Evolutionary conservation across 1,140 invertebrate species (phyloP).

Genomic region (Drosophila nebulosa): DNA sequence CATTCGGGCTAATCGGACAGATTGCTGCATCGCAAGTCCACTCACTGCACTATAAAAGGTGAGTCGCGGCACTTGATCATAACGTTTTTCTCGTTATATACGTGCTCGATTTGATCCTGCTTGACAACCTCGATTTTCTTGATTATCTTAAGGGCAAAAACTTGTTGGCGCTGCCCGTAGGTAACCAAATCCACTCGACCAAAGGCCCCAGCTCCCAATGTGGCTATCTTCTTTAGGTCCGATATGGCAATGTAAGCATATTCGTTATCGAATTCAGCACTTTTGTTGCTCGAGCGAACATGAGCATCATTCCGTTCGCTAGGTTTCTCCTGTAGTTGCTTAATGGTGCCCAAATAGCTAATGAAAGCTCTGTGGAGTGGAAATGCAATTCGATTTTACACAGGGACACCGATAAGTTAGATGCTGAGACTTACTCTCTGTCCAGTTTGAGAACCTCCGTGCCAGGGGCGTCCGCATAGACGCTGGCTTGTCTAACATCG

Average conservation of each 20-base stretch:
- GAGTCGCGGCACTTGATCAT: constrained; percentile 89
- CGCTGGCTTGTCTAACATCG: constrained; percentile 92
- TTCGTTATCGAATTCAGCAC: constrained; percentile 82
- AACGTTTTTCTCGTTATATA: constrained; percentile 95
- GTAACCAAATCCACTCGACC: constrained; percentile 93
- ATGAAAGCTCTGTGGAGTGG: constrained; percentile 81
- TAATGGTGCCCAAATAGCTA: constrained; percentile 82
- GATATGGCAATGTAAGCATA: constrained; percentile 87
- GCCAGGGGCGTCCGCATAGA: constrained; percentile 91
- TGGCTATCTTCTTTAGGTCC: constrained; percentile 91
- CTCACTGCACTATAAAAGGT: constrained; percentile 91
- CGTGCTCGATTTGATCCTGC: constrained; percentile 95
- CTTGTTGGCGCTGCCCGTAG: constrained; percentile 84
- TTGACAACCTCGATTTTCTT: constrained; percentile 96
- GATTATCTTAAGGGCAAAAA: constrained; percentile 94
- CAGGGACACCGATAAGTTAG: neutral
- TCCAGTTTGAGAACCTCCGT: constrained; percentile 95
- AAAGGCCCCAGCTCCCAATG: constrained; percentile 95
- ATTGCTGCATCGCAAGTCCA: neutral
- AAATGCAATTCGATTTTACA: neutral
- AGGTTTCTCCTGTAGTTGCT: constrained; percentile 65
- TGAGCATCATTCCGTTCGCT: constrained; percentile 21
- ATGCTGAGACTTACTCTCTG: constrained; percentile 84
- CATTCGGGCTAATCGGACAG: neutral
- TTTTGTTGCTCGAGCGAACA: constrained; percentile 34